These are phyloP conservation scores for Menidia beryllina DNA, from an alignment of 2,113 vertebrate species.

Conservation along the genomic window DNA sequence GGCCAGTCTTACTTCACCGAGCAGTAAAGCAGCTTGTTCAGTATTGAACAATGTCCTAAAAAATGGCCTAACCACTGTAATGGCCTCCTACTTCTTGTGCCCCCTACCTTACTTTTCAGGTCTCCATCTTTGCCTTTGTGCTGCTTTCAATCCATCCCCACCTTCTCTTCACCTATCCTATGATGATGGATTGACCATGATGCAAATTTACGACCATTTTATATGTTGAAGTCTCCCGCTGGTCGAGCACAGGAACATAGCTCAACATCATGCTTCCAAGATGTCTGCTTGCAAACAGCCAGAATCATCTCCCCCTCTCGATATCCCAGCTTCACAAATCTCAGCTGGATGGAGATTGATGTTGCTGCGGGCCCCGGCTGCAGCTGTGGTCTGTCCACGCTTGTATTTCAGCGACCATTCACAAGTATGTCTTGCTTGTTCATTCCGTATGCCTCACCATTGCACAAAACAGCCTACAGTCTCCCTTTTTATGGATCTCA, in stretches of 20 bases:
- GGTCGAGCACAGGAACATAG: conserved; percentile 89
- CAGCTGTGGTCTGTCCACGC: conserved; percentile 42
- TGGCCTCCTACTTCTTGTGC: conserved; percentile 62
- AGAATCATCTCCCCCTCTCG: conserved; percentile 82
- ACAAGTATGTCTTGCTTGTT: conserved; percentile 16
- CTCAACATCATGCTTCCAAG: conserved; percentile 95
- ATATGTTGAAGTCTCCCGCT: conserved; percentile 92
- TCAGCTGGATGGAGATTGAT: conserved; percentile 83
- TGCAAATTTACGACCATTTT: conserved; percentile 99
- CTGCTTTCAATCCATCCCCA: conserved; percentile 25
- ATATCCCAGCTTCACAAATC: conserved; percentile 79
- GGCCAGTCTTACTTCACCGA: conserved; percentile 87
- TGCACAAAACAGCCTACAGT: conserved; percentile 3
- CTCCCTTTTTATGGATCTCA: conserved; percentile 3
- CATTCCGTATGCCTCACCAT: neutral
- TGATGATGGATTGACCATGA: conserved; percentile 98
- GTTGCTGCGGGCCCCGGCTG: conserved; percentile 49
- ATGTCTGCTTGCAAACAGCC: conserved; percentile 86
- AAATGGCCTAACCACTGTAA: conserved; percentile 49
- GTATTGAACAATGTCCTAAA: conserved; percentile 80
- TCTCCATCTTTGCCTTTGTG: conserved; percentile 72
- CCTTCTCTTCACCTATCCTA: conserved; percentile 77
- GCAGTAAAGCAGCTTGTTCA: conserved; percentile 86
- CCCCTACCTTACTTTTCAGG: conserved; percentile 61
- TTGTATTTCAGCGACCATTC: conserved; percentile 21